These are phyloP conservation scores for Agapostemon virescens DNA, from an alignment of 2,888 invertebrate genomes.

Conservation along the genomic window DNA sequence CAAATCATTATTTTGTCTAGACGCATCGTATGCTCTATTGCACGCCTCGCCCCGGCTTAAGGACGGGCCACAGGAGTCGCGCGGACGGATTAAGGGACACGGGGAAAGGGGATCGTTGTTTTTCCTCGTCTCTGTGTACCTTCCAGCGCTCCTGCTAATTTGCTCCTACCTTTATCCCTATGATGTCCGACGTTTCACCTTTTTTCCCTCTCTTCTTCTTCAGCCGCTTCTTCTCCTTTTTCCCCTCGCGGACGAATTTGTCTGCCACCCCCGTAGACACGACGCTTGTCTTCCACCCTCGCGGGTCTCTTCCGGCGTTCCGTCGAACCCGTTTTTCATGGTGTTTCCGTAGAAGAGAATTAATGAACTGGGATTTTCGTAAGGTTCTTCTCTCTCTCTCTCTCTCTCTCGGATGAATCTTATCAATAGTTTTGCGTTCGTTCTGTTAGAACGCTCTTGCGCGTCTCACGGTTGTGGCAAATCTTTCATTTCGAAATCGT, in stretches of 20 bases:
- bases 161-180: conserved; percentile 41
- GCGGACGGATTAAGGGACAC: conserved; percentile 56
- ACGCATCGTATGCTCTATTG: conserved; percentile 77
- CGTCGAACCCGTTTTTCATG: background rate
- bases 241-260: conserved; percentile 23
- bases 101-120: conserved; percentile 46
- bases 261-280: conserved; percentile 3
- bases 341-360: conserved; percentile 1
- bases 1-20: conserved; percentile 80
- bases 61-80: conserved; percentile 37
- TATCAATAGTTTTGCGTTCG: background rate
- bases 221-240: background rate
- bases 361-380: background rate
- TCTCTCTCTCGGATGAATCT: background rate
- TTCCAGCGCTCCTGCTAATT: conserved; percentile 52
- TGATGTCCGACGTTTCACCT: conserved; percentile 56
- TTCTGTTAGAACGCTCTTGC: too few relatives aligned
- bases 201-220: conserved; percentile 60
- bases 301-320: background rate
- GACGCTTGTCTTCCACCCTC: conserved; percentile 1
- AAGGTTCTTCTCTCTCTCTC: too few relatives aligned
- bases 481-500: too few relatives aligned
- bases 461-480: too few relatives aligned
- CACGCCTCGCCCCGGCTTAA: conserved; percentile 59
- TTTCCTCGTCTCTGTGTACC: conserved; percentile 54